Percentiles rank a stretch among this genome's conserved stretches.
phyloP scores from a whole-genome alignment of 23 tunicate species.

The Clavelina lepadiformis region DNA sequence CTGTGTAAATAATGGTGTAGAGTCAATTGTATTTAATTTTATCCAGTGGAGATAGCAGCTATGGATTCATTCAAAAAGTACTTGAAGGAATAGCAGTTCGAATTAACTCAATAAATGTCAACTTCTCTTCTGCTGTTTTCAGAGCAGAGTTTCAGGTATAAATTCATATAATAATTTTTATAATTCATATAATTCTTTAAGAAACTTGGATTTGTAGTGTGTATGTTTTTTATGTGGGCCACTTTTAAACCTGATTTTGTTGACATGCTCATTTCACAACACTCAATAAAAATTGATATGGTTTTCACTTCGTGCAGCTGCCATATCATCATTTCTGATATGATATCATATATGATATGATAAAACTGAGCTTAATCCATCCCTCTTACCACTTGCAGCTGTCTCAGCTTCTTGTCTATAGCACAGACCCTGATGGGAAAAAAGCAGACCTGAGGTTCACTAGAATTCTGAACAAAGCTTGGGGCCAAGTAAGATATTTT shows the following conservation, averaged over 20 bases:
- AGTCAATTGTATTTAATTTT: background rate
- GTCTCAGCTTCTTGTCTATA: conserved; percentile 66
- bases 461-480: conserved; percentile 47
- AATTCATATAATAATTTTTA: background rate
- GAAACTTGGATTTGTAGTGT: too few relatives aligned
- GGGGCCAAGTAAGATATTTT: conserved; percentile 78
- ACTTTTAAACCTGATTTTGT: too few relatives aligned
- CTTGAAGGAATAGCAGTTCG: conserved; percentile 93
- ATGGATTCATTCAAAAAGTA: conserved; percentile 88
- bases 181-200: background rate
- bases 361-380: background rate
- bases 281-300: too few relatives aligned
- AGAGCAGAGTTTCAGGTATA: conserved; percentile 85
- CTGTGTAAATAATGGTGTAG: background rate
- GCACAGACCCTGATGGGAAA: conserved; percentile 85
- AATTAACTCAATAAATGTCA: conserved; percentile 77
- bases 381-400: conserved; percentile 46
- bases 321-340: too few relatives aligned
- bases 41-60: conserved; percentile 83
- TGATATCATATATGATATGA: background rate
- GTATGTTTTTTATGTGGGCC: too few relatives aligned
- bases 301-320: too few relatives aligned
- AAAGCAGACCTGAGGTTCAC: conserved; percentile 66
- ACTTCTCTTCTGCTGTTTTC: conserved; percentile 68
- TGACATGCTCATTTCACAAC: too few relatives aligned